Evolutionary conservation across 2,888 invertebrate genomes (phyloP), one percentile per base, ranked within the genome.

Genomic region (Spicauda simplicius): DNA sequence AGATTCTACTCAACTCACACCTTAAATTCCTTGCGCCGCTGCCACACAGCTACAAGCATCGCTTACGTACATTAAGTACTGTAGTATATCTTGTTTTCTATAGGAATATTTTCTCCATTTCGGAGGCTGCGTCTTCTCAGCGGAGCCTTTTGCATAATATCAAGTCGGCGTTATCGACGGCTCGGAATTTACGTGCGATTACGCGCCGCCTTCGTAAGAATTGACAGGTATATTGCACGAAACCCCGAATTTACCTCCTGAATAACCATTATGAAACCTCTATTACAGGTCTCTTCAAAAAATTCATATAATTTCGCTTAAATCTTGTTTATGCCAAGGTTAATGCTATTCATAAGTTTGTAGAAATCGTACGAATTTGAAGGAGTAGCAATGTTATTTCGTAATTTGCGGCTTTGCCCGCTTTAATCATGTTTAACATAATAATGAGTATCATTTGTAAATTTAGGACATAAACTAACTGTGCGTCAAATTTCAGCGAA

Each of bases 191-290:
- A 59, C 69, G 68, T 65, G 55, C 65, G 69, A 68, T 69, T 69
- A 69, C 61, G 55, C 59, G 30, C 56, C 50, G 16, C 63, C 71
- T 65, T 68, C 74, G 69, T 73, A 71, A 71, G 52, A 50, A 73
- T 73, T 76, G 77, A 77, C 76, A 76, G 72, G 70, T 71, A 72
- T 77, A 77, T 77, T 76, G 77, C 75, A 56, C 10, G 60, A 61
- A 57, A 52, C 45, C 57, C 55, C 20, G 30, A 67, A 52, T 60
- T 62, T 58, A 60, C 65, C 59, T 52, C 54, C 65, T 30, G 41
- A 59, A 59, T 54, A 59, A 59, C 58, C 65, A 59, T 54, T 65
- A 54, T 59, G 65, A 54, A 65, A 33, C 20, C 59, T 65, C 53
- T 59, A 45, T 54, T 53, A 53, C 19, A 25, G 48, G 25, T 50